Conservation (phyloP, 2,888 invertebrate genomes). For the Stictocephala bisonia region DNA sequence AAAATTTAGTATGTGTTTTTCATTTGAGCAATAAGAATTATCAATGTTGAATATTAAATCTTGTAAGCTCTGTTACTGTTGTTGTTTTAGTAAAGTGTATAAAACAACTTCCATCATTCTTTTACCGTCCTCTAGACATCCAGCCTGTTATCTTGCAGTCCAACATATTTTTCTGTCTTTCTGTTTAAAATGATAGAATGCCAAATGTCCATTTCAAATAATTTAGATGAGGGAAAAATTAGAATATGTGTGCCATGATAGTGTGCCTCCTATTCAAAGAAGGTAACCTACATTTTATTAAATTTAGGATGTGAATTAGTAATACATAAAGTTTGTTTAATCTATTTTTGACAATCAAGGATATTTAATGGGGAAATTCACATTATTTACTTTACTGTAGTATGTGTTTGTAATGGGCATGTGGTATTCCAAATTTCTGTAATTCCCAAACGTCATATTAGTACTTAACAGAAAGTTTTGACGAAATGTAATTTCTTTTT, state of each 20-base stretch:
- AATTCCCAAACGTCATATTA: too few species aligned
- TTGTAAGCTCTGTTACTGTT: slow-evolving; percentile 15
- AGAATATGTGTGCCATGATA: slow-evolving; percentile 18
- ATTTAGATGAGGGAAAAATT: too few species aligned
- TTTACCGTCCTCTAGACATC: slow-evolving; percentile 29
- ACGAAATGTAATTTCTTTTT: too few species aligned
- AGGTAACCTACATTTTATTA: too few species aligned
- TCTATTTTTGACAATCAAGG: too few species aligned
- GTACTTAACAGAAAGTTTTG: too few species aligned
- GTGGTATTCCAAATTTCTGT: too few species aligned
- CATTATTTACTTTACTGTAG: too few species aligned
- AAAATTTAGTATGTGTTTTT: background rate
- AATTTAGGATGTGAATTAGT: too few species aligned
- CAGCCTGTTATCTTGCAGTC: slow-evolving; percentile 24
- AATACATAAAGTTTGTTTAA: too few species aligned
- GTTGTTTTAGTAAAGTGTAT: background rate
- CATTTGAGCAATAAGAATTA: slow-evolving; percentile 31
- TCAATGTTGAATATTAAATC: background rate
- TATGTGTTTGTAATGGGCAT: too few species aligned
- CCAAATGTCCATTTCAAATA: slow-evolving; percentile 16
- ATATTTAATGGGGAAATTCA: too few species aligned
- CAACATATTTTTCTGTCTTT: slow-evolving; percentile 10
- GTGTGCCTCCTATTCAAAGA: slow-evolving; percentile 28
- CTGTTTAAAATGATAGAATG: background rate
- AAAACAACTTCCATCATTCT: slow-evolving; percentile 21